Conservation (phyloP, 2,888 invertebrate genomes). For the Dendrolimus houi region DNA sequence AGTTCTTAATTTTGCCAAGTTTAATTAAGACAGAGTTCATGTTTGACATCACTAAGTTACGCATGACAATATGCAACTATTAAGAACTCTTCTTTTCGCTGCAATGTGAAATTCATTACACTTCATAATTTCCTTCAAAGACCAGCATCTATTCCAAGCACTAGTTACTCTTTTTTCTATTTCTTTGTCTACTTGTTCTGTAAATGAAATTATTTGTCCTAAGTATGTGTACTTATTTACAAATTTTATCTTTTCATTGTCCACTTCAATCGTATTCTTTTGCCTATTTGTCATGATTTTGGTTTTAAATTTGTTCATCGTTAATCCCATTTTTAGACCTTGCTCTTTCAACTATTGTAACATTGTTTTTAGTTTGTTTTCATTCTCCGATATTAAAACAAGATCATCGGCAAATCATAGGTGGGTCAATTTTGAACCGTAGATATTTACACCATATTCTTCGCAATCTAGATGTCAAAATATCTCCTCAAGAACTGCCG, state of each 20-base stretch:
- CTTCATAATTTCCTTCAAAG: too few relatives aligned
- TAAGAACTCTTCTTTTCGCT: too few relatives aligned
- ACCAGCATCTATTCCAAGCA: neutral
- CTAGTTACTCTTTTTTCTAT: neutral
- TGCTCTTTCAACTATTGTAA: neutral
- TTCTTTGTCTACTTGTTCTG: neutral
- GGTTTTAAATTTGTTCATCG: slow-evolving; percentile 1
- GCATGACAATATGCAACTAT: too few relatives aligned
- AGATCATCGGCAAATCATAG: slow-evolving; percentile 5
- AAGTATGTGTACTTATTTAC: slow-evolving; percentile 2
- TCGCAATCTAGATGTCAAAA: slow-evolving; percentile 3
- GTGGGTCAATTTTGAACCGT: slow-evolving; percentile 1
- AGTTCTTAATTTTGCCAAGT: too few relatives aligned
- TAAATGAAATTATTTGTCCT: neutral
- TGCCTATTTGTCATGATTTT: neutral
- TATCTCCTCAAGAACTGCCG: neutral
- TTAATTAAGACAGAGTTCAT: too few relatives aligned
- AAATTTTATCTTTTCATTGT: too few relatives aligned
- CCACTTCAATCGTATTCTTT: too few relatives aligned
- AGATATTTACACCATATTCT: slow-evolving; percentile 2
- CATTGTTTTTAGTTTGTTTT: neutral
- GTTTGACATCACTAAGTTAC: too few relatives aligned
- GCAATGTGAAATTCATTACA: too few relatives aligned
- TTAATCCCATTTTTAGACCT: slow-evolving; percentile 2
- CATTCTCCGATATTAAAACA: neutral